Evolutionary conservation across 1,140 invertebrate genomes (phyloP).

Genomic region (Ptiloglossa arizonensis): DNA sequence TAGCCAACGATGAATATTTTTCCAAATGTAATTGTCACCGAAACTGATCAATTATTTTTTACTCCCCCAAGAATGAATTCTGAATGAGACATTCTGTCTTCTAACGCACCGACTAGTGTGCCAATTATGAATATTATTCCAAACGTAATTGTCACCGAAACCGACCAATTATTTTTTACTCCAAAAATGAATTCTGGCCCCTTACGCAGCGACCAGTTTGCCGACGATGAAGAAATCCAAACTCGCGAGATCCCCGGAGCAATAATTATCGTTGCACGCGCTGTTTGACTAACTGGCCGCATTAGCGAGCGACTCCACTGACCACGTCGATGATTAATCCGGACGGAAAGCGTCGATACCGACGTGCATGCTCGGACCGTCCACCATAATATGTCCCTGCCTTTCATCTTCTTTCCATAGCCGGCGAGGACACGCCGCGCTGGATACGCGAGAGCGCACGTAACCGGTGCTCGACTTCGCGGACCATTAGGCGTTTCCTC

Average conservation of each 20-base stretch:
- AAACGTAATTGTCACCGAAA: too few species aligned
- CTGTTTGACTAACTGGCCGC: conserved; percentile 47
- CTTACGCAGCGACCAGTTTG: background rate
- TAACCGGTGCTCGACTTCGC: conserved; percentile 65
- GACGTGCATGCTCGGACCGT: conserved; percentile 52
- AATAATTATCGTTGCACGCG: conserved; percentile 44
- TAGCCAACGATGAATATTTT: too few species aligned
- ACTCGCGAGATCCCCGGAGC: background rate
- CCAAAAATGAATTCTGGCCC: conserved; percentile 6
- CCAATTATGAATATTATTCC: too few species aligned
- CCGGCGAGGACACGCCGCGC: conserved; percentile 12
- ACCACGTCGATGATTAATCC: conserved; percentile 59
- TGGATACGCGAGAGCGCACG: conserved; percentile 38
- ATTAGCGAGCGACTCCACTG: conserved; percentile 33
- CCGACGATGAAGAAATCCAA: background rate
- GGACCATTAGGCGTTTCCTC: conserved; percentile 66
- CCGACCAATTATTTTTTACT: too few species aligned
- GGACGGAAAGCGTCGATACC: conserved; percentile 65
- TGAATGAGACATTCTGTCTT: too few species aligned
- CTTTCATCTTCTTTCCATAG: conserved; percentile 54
- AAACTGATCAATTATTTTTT: too few species aligned
- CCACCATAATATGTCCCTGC: conserved; percentile 58
- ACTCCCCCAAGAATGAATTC: too few species aligned
- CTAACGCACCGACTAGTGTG: too few species aligned
- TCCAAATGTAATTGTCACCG: too few species aligned